Evolutionary conservation across 2,797 vertebrate species (phyloP), one percentile per base, ranked within the genome.

Genomic region (Chaetodon trifasciatus): DNA sequence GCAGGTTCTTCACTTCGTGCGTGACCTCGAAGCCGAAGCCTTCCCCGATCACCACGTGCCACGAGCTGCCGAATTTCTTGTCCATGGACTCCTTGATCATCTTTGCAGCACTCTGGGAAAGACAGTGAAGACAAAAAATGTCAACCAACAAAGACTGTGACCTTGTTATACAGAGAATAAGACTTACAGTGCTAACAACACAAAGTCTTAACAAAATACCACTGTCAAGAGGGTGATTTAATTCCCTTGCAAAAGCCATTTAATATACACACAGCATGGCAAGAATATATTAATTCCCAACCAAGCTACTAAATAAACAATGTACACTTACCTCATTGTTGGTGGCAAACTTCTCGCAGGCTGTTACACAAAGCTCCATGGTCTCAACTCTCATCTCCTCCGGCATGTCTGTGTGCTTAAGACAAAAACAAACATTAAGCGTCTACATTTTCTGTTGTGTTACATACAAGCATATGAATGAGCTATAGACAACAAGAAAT

Each of bases 31-130:
- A 99, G 66, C 97, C 97, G 58, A 99, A 99, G 60, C 97, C 97
- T 83, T 99, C 98, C 0, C 98, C 98, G 4, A 99, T 98, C 91
- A 99, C 98, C 82, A 99, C 98, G 0, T 99, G 98, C 98, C 98
- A 99, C 35, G 98, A 99, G 88, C 97, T 99, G 70, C 98, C 98
- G 44, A 99, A 99, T 86, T 96, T 99, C 96, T 99, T 99, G 94
- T 99, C 98, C 98, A 99, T 99, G 0, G 97, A 97, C 94, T 99
- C 98, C 86, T 99, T 99, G 89, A 99, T 99, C 98, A 99, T 99
- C 94, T 98, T 99, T n/a, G 98, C 95, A 13, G 95, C 95, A 56
- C 93, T 96, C 95, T 96, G 82, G 40, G 19, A 1, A 28, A 44
- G 0, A 52, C 0, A 9, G 23, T 0, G 24, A 50, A 6, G 0